Evolutionary conservation across 2,113 vertebrate genomes (phyloP), one percentile per base, ranked within the genome.

Genomic region (Melospiza georgiana): DNA sequence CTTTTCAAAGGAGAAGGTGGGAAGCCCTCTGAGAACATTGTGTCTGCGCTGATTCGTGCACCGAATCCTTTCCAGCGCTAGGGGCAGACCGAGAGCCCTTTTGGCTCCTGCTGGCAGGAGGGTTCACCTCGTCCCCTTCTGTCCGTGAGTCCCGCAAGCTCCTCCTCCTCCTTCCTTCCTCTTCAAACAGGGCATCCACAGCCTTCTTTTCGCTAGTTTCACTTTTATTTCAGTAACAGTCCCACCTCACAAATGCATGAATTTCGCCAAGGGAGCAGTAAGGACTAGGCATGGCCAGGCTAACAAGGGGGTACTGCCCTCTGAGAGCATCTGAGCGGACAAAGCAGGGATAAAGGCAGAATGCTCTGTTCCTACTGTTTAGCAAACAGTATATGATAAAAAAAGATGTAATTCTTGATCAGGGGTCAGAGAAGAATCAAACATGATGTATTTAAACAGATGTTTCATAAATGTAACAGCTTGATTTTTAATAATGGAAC

Each of bases 141-240:
- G 22, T 9, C 17, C 0, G 0, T 3, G 49, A 55, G 11, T 18
- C 67, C 58, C 73, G n/a, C 59, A 69, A 88, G 23, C 24, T 59
- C 19, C 30, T 54, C 25, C 19, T 93, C 30, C 54, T 69, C 33
- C n/a, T 4, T 16, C 69, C 44, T 30, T 80, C 37, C 33, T 65
- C 0, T 0, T 58, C n/a, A 59, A 57, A 52, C 31, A 51, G 12
- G 3, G 14, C 66, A 61, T 61, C 49, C 51, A 84, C 63, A 59
- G 10, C 51, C 33, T 73, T 44, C 22, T 6, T 88, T 77, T 65
- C 2, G 0, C 58, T 80, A 22, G 17, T 62, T 87, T 65, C 58
- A 8, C 22, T 71, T 83, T 55, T 37, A 69, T 80, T 76, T 44
- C 62, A 67, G 41, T 16, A 41, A 71, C 39, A 74, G 44, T 43